Base-by-base conservation (phyloP, 2,797 vertebrate genomes). In the Rhinella marina region DNA sequence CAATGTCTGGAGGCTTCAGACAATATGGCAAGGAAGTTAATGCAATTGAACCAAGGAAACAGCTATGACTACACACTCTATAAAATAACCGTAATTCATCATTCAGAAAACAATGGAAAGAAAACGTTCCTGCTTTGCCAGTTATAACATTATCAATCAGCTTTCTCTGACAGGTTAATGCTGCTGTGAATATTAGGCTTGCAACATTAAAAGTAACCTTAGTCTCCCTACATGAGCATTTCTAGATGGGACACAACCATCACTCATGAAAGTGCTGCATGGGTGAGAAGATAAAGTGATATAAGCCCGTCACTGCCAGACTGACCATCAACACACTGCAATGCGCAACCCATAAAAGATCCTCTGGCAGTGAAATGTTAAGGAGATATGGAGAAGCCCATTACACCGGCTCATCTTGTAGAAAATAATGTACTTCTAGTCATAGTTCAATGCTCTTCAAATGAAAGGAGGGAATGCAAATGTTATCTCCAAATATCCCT, bases 1-100 rank as follows among this genome's bases (percentile, higher is more conserved):
- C 92, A 93, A 93, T 90, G 87, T 92, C 92, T 94, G 92, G 87
- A 90, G 92, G 90, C 90, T 91, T 90, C 86, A 92, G 92, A 95
- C 94, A 95, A 95, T 94, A 91, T 92, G 90, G 92, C 82, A 93
- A 94, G 94, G 95, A 95, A 94, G 93, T 91, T 90, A 93, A 92
- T 91, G 92, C 92, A 92, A 94, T 88, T 85, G 90, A 91, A 92
- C 92, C 92, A 93, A 93, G 95, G 94, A 95, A 95, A 94, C 93
- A 88, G 90, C 93, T 91, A 72, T 88, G 93, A 93, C 92, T 94
- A 89, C 66, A 59, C 91, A 94, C 91, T 92, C 92, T 92, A 94
- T 93, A 93, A 94, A 94, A 92, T 89, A 92, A 93, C 90, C 86
- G 81, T 87, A 92, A 92, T 93, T 92, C 91, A 91, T 93, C 92